Evolutionary conservation across 2,888 invertebrate genomes (phyloP), one percentile per base, ranked within the genome.

Genomic region (Thelaira solivaga): DNA sequence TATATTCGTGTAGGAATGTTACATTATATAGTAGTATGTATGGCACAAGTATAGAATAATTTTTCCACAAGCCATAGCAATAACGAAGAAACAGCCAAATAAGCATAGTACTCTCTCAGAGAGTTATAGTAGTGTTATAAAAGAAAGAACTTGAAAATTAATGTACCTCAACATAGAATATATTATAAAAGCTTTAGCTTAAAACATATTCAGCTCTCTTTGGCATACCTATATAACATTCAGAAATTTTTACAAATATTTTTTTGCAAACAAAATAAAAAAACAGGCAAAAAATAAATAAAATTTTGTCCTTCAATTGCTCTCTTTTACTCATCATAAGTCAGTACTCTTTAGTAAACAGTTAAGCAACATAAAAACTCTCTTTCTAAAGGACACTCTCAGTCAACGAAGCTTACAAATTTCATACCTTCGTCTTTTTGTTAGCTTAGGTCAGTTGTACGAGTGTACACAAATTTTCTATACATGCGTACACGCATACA

Each of bases 401-500:
- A 53, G 11, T n/a, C 24, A 16, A 36, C 24, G 67, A 34, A 57
- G 29, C 13, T 5, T 16, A 1, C 10, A 10, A n/a, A 10, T 6
- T 1, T 11, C 8, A 11, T 26, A 47, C 43, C 8, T 16, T 64
- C 24, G 8, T 20, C 1, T 31, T 47, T 16, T 49, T 16, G 26
- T 53, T 71, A 26, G 6, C 31, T 7, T 53, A 74, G 78, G 78
- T 78, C 78, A 78, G 68, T 64, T 59, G 65, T 1, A 53, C 26
- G 45, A 51, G 10, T 13, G 10, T 11, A 11, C 4, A 8, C 0
- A 36, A 26, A 11, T 26, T 24, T 24, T 24, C 45, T 8, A n/a
- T n/a, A n/a, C 2, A 24, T 13, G 13, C 7, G 5, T 26, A 4
- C 22, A 7, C 6, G 13, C 34, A 13, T 24, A 18, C 34, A 1